Evolutionary conservation across 2,888 invertebrate genomes (phyloP).

Genomic region (Stenchaetothrips biformis): DNA sequence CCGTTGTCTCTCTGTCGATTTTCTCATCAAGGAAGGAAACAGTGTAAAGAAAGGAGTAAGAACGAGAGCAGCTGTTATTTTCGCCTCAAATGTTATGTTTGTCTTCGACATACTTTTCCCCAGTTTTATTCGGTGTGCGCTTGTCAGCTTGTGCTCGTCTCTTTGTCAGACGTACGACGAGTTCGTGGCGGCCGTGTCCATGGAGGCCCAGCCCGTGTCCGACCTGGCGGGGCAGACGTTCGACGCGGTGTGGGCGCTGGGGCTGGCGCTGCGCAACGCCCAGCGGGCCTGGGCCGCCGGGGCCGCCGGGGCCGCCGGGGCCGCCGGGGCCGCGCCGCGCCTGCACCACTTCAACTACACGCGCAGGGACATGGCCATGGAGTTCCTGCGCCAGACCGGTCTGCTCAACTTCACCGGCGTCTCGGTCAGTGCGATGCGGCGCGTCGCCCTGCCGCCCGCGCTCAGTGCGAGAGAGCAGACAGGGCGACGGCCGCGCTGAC

Average conservation of each 20-base stretch:
- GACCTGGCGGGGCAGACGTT: slow-evolving; percentile 73
- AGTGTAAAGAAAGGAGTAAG: too few species aligned
- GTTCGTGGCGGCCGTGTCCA: slow-evolving; percentile 58
- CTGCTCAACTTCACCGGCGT: slow-evolving; percentile 75
- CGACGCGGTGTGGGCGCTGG: slow-evolving; percentile 89
- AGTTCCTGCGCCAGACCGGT: slow-evolving; percentile 66
- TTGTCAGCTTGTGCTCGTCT: slow-evolving; percentile 14
- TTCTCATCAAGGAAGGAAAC: too few species aligned
- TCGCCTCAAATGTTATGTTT: too few species aligned
- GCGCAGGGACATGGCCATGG: slow-evolving; percentile 65
- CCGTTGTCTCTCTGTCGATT: too few species aligned
- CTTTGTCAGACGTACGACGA: slow-evolving; percentile 62
- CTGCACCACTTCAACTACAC: slow-evolving; percentile 68
- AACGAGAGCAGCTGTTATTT: too few species aligned
- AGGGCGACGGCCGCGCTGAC: too few species aligned
- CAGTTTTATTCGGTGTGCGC: too few species aligned
- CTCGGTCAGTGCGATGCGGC: slow-evolving; percentile 60
- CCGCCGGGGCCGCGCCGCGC: slow-evolving; percentile 40
- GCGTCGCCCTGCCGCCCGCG: neutral
- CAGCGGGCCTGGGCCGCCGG: slow-evolving; percentile 40
- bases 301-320: slow-evolving; percentile 53
- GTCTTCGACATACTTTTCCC: too few species aligned
- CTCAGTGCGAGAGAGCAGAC: neutral
- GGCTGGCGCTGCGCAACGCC: slow-evolving; percentile 62
- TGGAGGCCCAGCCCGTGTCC: slow-evolving; percentile 41